Evolutionary conservation across 2,797 vertebrate species (phyloP), one percentile per base, ranked within the genome.

Genomic region (Uromys caudimaculatus): DNA sequence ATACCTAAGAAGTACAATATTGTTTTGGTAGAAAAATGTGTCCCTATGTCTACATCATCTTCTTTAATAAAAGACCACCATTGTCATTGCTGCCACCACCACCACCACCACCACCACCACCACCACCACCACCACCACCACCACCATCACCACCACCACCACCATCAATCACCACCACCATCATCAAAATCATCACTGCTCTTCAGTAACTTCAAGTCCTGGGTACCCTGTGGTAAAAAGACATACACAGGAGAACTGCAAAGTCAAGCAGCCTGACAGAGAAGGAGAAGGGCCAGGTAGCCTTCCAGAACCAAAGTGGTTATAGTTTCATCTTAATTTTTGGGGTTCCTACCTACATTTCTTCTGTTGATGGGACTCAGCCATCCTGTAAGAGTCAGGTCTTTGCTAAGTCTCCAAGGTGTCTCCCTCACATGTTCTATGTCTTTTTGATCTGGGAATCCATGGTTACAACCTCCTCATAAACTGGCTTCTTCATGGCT

Each of bases 261-360:
- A 71, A 60, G 75, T 77, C 52, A 67, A 62, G 67, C 14, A 41
- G 16, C 2, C 16, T 87, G 62, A 58, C 27, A 8, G 41, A 32
- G 16, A 21, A 76, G 60, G 17, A 67, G 41, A 1, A 21, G 54
- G 60, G 50, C 0, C 0, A 17, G 47, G 3, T 1, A 0, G 4
- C 64, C 82, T 84, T 91, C 29, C 58, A 91, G 44, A 78, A 5
- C 19, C 79, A 50, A 38, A 32, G 54, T 47, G 52, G 32, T 85
- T 69, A 4, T 8, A 2, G 47, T 14, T 58, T 54, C 77, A 14
- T 11, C 5, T 2, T 29, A 7, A 0, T 41, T 41, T 77, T 54
- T 1, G n/a, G 38, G 19, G 12, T 58, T 32, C 85, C 79, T 8
- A 4, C 7, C 1, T 7, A 64, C 2, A 12, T 24, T 4, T 89